Evolutionary conservation across 2,113 vertebrate species (phyloP).

Genomic region (Oncorhynchus mykiss): DNA sequence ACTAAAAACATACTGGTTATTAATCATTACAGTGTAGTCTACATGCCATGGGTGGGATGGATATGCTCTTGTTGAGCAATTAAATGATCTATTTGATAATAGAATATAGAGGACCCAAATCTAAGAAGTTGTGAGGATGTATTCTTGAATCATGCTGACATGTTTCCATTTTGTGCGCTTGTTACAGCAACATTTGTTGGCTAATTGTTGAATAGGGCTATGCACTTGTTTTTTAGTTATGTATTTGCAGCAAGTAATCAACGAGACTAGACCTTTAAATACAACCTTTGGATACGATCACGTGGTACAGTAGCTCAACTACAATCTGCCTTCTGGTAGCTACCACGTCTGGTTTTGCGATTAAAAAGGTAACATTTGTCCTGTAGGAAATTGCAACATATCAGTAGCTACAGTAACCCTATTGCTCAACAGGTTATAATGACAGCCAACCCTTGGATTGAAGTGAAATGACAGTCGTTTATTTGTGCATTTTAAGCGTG

Average conservation of each 20-base stretch:
- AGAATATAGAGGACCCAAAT: no score
- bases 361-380: slow-evolving; percentile 62
- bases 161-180: no score
- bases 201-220: no score
- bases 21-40: no score
- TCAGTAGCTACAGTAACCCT: slow-evolving; percentile 14
- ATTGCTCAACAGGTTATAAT: not conserved
- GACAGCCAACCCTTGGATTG: not conserved
- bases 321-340: slow-evolving; percentile 49
- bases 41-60: no score
- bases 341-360: slow-evolving; percentile 37
- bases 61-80: no score
- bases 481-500: not conserved
- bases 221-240: no score
- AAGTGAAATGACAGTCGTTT: slow-evolving; percentile 27
- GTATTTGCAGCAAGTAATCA: slow-evolving; percentile 10
- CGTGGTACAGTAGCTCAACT: slow-evolving; percentile 51
- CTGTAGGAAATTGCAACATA: slow-evolving; percentile 3
- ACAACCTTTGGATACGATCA: slow-evolving; percentile 62
- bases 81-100: no score
- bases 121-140: no score
- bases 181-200: no score
- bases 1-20: no score
- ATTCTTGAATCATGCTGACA: no score
- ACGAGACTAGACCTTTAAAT: slow-evolving; percentile 69